Percentiles rank a stretch among this genome's conserved stretches.
Conservation (phyloP, 2,888 invertebrate genomes). For the Morpho deidamia region DNA sequence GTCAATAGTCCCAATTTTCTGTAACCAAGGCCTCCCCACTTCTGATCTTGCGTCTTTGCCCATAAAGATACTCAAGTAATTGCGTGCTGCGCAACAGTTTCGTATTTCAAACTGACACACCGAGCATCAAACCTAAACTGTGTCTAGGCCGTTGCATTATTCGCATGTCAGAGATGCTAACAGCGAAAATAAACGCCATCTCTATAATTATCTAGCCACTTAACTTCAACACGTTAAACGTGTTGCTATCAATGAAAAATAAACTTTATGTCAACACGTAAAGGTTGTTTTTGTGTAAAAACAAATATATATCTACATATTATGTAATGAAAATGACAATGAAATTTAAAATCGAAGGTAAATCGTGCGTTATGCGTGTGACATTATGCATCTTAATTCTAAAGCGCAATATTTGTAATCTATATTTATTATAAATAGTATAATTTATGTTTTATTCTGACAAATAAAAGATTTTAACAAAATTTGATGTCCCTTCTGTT, state of each 20-base stretch:
- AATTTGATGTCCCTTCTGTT: too few relatives aligned
- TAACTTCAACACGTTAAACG: neutral
- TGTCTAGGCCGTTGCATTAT: slow-evolving; percentile 19
- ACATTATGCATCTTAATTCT: neutral
- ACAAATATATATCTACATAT: neutral
- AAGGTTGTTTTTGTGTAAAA: neutral
- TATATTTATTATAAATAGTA: too few relatives aligned
- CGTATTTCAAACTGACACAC: neutral
- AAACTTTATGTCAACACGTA: neutral
- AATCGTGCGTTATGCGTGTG: neutral
- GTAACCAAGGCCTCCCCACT: too few relatives aligned
- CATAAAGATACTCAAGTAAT: too few relatives aligned
- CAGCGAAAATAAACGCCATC: slow-evolving; percentile 17
- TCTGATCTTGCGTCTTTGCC: too few relatives aligned
- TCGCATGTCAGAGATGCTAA: slow-evolving; percentile 16
- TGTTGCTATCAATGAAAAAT: neutral
- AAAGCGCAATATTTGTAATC: neutral
- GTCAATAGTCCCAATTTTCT: too few relatives aligned
- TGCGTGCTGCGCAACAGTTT: too few relatives aligned
- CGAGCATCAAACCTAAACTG: slow-evolving; percentile 11
- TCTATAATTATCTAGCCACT: slow-evolving; percentile 13
- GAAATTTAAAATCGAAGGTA: slow-evolving; percentile 6
- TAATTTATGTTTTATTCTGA: too few relatives aligned
- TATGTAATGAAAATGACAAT: slow-evolving; percentile 9
- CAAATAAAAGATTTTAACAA: too few relatives aligned